Conservation (phyloP, 1,140 invertebrate genomes). For the Drosophila jambulina region DNA sequence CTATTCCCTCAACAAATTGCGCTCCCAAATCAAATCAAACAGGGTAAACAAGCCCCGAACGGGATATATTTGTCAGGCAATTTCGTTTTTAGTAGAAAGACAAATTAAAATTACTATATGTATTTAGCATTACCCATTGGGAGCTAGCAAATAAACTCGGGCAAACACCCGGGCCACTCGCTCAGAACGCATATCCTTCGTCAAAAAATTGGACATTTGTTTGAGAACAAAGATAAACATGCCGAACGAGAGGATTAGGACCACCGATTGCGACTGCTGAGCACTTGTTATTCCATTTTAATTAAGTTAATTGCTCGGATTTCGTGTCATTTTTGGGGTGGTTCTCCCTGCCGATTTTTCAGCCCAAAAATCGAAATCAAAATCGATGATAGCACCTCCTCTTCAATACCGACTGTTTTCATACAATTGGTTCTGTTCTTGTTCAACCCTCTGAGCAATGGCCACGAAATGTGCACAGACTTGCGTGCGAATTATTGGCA, state of each 20-base stretch:
- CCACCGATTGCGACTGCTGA: conserved; percentile 58
- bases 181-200: conserved; percentile 16
- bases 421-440: conserved; percentile 46
- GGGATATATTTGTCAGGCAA: conserved; percentile 63
- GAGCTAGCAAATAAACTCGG: conserved; percentile 51
- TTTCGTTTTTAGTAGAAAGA: conserved; percentile 63
- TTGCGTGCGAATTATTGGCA: conserved; percentile 76
- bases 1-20: conserved; percentile 33
- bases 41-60: conserved; percentile 43
- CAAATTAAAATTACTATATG: conserved; percentile 78
- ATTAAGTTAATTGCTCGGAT: conserved; percentile 83
- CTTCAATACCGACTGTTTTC: conserved; percentile 15
- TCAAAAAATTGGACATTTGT: conserved; percentile 74
- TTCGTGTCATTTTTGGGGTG: conserved; percentile 71
- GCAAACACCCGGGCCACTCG: conserved; percentile 37
- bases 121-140: conserved; percentile 54
- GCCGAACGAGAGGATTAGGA: conserved; percentile 33
- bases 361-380: conserved; percentile 38
- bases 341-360: conserved; percentile 17
- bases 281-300: conserved; percentile 84
- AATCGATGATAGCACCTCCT: conserved; percentile 56
- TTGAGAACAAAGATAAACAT: conserved; percentile 74
- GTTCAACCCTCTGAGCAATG: conserved; percentile 50
- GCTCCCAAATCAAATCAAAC: conserved; percentile 62
- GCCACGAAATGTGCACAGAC: conserved; percentile 72